phyloP scores from a whole-genome alignment of 2,797 vertebrate genomes.

The Gouania willdenowi region DNA sequence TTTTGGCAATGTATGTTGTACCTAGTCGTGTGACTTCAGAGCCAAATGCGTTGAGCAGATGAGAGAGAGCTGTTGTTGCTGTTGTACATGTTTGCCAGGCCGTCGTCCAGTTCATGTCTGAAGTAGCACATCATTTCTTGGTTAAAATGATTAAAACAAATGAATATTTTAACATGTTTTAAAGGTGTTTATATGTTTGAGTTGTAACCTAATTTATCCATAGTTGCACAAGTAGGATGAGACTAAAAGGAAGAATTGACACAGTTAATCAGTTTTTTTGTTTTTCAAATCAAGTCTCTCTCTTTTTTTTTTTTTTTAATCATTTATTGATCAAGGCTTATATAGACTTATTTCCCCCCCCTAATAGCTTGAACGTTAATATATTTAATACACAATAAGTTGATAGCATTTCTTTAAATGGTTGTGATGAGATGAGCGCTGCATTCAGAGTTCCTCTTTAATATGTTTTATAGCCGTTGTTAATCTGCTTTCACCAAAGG shows the following conservation, averaged over 20 bases:
- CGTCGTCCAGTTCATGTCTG: constrained; percentile 39
- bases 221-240: constrained; percentile 67
- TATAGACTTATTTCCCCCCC: constrained; percentile 13
- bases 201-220: constrained; percentile 65
- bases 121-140: constrained; percentile 57
- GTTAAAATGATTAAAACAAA: constrained; percentile 58
- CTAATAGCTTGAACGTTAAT: constrained; percentile 35
- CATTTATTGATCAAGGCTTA: constrained; percentile 44
- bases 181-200: constrained; percentile 31
- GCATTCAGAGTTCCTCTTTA: constrained; percentile 41
- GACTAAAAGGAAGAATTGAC: constrained; percentile 56
- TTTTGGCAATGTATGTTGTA: constrained; percentile 42
- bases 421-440: constrained; percentile 26
- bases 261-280: too few species aligned
- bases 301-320: constrained; percentile 40
- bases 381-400: constrained; percentile 43
- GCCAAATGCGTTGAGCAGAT: constrained; percentile 36
- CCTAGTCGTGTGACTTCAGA: constrained; percentile 34
- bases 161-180: constrained; percentile 49
- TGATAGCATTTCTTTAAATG: constrained; percentile 30
- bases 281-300: constrained; percentile 42
- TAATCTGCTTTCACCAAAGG: constrained; percentile 65
- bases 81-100: constrained; percentile 32
- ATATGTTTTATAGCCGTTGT: constrained; percentile 46
- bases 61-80: constrained; percentile 21